phyloP scores from a whole-genome alignment of 2,888 invertebrate genomes.

The Metellina segmentata region DNA sequence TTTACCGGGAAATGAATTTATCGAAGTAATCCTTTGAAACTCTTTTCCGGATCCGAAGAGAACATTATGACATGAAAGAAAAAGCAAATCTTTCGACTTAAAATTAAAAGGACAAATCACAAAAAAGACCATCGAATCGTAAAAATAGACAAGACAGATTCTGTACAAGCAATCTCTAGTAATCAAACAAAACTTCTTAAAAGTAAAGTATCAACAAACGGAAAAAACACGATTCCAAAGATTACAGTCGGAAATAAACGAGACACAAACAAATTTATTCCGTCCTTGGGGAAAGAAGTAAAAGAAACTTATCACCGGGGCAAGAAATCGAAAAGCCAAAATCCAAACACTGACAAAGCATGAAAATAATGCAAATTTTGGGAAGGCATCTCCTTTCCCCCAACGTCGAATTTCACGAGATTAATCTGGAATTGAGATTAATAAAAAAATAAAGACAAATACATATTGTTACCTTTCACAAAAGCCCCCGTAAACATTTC shows the following conservation, averaged over 20 bases:
- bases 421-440: neutral
- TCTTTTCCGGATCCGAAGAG: no score
- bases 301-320: neutral
- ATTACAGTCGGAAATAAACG: neutral
- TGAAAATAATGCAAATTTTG: neutral
- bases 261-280: neutral
- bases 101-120: no score
- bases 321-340: neutral
- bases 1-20: no score
- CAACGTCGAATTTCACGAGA: neutral
- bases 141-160: no score
- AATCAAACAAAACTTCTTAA: neutral
- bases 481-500: conserved; percentile 6
- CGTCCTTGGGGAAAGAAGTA: neutral
- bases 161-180: neutral
- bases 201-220: neutral
- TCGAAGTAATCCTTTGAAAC: no score
- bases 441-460: neutral
- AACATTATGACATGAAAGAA: no score
- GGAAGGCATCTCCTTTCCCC: neutral
- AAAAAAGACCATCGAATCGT: no score
- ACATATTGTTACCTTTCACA: neutral
- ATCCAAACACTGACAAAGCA: neutral
- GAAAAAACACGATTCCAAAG: neutral
- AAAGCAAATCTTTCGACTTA: no score